A percentile compares a stretch with the other conserved stretches of the same genome.
These are phyloP conservation scores for Eclectus roratus DNA, from an alignment of 2,113 vertebrate genomes.

Conservation along the genomic window DNA sequence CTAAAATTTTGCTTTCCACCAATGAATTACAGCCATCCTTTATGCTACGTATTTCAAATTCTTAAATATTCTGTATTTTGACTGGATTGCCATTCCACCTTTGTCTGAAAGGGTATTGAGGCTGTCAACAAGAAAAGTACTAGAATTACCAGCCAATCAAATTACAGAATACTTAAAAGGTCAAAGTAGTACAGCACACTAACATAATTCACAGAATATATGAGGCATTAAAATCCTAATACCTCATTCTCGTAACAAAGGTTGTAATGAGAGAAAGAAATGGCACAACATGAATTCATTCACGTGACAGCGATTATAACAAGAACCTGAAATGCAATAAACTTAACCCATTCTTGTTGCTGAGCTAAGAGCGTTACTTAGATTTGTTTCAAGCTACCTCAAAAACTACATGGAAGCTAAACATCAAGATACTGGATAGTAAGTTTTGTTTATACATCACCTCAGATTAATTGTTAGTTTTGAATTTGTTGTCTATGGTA, in stretches of 20 bases:
- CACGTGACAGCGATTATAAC: conserved; percentile 48
- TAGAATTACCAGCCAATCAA: conserved; percentile 66
- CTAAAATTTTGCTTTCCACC: neutral
- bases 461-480: neutral
- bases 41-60: neutral
- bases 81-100: conserved; percentile 31
- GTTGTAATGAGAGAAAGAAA: conserved; percentile 70
- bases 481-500: neutral
- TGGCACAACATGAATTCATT: conserved; percentile 64
- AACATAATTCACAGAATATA: conserved; percentile 65
- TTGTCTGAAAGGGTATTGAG: conserved; percentile 58
- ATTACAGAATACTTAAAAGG: conserved; percentile 66
- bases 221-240: conserved; percentile 70
- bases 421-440: neutral
- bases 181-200: conserved; percentile 51
- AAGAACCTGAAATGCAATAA: conserved; percentile 66
- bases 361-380: neutral
- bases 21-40: neutral
- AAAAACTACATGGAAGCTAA: neutral
- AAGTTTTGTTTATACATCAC: neutral
- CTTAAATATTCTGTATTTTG: conserved; percentile 50
- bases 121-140: conserved; percentile 59
- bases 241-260: conserved; percentile 61
- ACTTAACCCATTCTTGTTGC: conserved; percentile 63
- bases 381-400: neutral